Evolutionary conservation across 2,888 invertebrate genomes (phyloP).

Genomic region (Oscheius onirici): DNA sequence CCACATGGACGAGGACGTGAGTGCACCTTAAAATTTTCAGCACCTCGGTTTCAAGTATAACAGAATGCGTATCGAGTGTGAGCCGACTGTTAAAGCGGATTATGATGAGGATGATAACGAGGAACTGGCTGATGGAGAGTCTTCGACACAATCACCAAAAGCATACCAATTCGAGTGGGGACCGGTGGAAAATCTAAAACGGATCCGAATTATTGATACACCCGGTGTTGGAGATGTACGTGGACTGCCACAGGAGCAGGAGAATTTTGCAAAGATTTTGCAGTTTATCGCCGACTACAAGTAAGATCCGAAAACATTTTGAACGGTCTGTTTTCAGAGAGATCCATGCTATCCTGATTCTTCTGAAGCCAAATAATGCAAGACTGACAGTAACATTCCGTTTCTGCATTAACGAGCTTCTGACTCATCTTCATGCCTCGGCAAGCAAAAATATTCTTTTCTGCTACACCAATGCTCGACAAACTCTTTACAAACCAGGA

Average conservation of each 20-base stretch:
- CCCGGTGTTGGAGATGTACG: slow-evolving; percentile 27
- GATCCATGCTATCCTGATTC: slow-evolving; percentile 48
- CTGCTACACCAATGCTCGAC: slow-evolving; percentile 55
- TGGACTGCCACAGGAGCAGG: slow-evolving; percentile 11
- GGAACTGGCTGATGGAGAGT: neutral
- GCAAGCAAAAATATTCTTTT: slow-evolving; percentile 59
- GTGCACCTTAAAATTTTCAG: neutral
- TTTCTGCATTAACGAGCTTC: slow-evolving; percentile 58
- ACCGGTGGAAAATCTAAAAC: neutral
- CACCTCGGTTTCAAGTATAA: slow-evolving; percentile 11
- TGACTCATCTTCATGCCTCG: slow-evolving; percentile 50
- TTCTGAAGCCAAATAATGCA: slow-evolving; percentile 50
- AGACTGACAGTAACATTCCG: slow-evolving; percentile 41
- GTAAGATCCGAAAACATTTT: neutral
- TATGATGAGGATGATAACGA: slow-evolving; percentile 8
- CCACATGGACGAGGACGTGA: slow-evolving; percentile 17
- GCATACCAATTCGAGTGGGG: slow-evolving; percentile 19
- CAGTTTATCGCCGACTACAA: slow-evolving; percentile 15
- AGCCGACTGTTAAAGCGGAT: slow-evolving; percentile 10
- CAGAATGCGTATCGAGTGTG: slow-evolving; percentile 7
- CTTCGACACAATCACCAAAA: slow-evolving; percentile 16
- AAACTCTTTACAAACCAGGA: slow-evolving; percentile 35
- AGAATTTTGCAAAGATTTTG: slow-evolving; percentile 23
- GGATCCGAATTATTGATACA: slow-evolving; percentile 27
- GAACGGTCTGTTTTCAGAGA: slow-evolving; percentile 15